phyloP scores from a whole-genome alignment of 2,888 invertebrate genomes.

The Pomacea canaliculata region DNA sequence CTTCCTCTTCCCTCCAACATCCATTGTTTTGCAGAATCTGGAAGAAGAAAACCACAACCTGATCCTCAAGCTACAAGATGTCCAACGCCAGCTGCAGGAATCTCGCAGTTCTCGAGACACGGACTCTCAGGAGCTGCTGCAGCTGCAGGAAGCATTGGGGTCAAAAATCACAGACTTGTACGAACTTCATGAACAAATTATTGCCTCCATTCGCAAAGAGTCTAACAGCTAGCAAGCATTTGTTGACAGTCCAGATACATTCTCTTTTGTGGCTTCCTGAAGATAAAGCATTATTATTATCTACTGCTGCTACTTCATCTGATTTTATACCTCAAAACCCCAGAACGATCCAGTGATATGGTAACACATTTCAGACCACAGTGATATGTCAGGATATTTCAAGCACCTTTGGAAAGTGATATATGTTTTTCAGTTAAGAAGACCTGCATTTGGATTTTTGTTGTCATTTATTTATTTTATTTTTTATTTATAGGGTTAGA shows the following conservation, averaged over 20 bases:
- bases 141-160: constrained; percentile 60
- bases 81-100: constrained; percentile 54
- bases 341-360: too few relatives aligned
- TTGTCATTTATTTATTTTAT: too few relatives aligned
- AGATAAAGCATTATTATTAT: too few relatives aligned
- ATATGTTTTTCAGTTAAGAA: too few relatives aligned
- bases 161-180: constrained; percentile 63
- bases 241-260: background rate
- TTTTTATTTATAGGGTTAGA: too few relatives aligned
- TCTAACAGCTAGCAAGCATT: constrained; percentile 47
- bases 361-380: too few relatives aligned
- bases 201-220: constrained; percentile 55
- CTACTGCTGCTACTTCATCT: too few relatives aligned
- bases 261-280: background rate
- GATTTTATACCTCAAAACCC: too few relatives aligned
- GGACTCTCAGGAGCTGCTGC: constrained; percentile 55
- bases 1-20: too few relatives aligned
- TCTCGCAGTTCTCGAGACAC: constrained; percentile 45
- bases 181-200: constrained; percentile 60
- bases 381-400: too few relatives aligned
- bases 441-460: too few relatives aligned
- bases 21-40: constrained; percentile 44
- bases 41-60: constrained; percentile 60
- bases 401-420: too few relatives aligned
- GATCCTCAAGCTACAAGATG: constrained; percentile 50